These are phyloP conservation scores for Orbicella faveolata DNA, from an alignment of 64 coral and sea anemone genomes.

Conservation along the genomic window DNA sequence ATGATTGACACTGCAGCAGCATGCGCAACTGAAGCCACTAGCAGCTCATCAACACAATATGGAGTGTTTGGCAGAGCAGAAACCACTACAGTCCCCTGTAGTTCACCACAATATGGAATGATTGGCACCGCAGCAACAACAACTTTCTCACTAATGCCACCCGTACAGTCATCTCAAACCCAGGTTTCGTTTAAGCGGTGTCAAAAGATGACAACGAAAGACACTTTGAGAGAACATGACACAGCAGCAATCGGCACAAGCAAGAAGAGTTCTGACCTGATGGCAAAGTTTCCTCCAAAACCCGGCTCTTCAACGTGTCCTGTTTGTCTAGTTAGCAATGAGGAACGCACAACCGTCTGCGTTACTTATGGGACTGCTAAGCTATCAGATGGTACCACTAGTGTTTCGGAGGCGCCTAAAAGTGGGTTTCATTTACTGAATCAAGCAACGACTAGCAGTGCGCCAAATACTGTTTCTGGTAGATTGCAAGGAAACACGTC, in stretches of 20 bases:
- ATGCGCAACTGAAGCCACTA: too few species aligned
- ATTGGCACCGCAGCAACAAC: too few species aligned
- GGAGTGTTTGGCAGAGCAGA: too few species aligned
- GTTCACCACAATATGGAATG: too few species aligned
- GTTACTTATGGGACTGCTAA: constrained; percentile 57
- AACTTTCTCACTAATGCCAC: too few species aligned
- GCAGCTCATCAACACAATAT: too few species aligned
- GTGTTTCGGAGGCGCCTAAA: neutral
- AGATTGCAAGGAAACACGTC: neutral
- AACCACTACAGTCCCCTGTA: too few species aligned
- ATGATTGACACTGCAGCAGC: too few species aligned
- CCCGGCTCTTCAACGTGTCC: constrained; percentile 52
- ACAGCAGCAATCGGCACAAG: neutral
- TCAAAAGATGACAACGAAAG: constrained; percentile 5
- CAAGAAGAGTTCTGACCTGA: neutral
- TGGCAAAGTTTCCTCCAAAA: constrained; percentile 55
- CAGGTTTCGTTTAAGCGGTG: constrained; percentile 38
- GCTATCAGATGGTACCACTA: neutral
- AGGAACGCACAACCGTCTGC: constrained; percentile 40
- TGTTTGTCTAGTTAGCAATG: constrained; percentile 57
- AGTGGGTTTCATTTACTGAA: neutral
- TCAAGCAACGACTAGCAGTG: neutral
- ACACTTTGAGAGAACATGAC: neutral
- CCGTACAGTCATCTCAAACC: too few species aligned
- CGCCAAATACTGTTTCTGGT: neutral